Percentiles rank a stretch among this genome's conserved stretches.
These are phyloP conservation scores for Acanthurus tractus DNA, from an alignment of 2,797 vertebrate genomes.

Conservation along the genomic window DNA sequence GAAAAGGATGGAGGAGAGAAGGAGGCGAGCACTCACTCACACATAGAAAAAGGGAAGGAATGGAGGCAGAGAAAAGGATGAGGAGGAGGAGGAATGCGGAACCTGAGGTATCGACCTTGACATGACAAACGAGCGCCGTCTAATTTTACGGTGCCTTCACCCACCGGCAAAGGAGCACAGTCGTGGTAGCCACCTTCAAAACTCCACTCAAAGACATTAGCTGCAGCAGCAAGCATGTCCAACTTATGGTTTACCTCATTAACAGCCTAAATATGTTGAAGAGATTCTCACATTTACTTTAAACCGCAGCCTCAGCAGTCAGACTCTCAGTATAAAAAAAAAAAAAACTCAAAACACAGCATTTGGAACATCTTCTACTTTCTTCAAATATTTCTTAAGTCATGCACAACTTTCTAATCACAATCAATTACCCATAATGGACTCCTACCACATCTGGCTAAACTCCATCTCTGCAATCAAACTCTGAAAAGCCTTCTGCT, in stretches of 20 bases:
- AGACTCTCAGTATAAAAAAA: background rate
- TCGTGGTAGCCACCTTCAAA: constrained; percentile 73
- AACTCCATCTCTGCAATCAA: constrained; percentile 39
- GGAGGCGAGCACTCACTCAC: constrained; percentile 48
- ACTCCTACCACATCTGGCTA: constrained; percentile 53
- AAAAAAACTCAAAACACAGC: no score
- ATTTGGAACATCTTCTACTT: constrained; percentile 51
- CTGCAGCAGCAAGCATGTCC: constrained; percentile 35
- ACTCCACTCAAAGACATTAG: constrained; percentile 69
- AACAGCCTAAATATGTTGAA: constrained; percentile 24
- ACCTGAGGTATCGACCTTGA: constrained; percentile 79
- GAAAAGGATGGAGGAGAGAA: constrained; percentile 40
- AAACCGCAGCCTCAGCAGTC: constrained; percentile 22
- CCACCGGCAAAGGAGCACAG: constrained; percentile 48
- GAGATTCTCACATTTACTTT: background rate
- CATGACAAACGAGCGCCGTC: constrained; percentile 76
- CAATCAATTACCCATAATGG: constrained; percentile 14
- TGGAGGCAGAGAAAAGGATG: constrained; percentile 49
- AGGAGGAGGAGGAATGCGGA: constrained; percentile 61
- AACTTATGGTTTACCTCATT: constrained; percentile 39
- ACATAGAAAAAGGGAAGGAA: constrained; percentile 42
- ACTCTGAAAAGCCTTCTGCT: constrained; percentile 7
- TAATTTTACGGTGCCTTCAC: constrained; percentile 68
- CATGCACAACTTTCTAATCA: constrained; percentile 36
- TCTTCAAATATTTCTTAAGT: constrained; percentile 31